Conservation (phyloP, 2,113 vertebrate genomes). For the Onychorhynchus coronatus region DNA sequence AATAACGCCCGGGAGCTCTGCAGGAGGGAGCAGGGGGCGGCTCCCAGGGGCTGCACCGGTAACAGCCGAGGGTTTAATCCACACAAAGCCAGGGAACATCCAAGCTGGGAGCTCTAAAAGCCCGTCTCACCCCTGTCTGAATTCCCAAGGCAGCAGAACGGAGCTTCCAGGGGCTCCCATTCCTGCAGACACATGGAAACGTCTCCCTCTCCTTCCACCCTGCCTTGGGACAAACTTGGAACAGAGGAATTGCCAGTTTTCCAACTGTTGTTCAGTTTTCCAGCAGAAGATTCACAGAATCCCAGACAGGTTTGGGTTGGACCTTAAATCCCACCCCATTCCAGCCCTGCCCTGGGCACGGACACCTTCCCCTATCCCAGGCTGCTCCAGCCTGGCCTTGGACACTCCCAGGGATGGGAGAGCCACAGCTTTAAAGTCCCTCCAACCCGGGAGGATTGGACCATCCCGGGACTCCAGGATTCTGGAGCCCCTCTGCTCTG, state of each 20-base stretch:
- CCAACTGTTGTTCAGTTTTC: neutral
- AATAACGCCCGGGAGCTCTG: neutral
- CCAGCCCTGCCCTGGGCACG: neutral
- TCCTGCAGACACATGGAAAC: neutral
- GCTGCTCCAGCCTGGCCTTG: rapidly evolving
- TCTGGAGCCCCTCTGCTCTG: no score
- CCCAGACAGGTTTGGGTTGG: no score
- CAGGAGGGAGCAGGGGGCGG: neutral
- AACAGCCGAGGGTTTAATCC: neutral
- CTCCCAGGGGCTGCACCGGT: neutral
- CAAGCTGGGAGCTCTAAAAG: neutral
- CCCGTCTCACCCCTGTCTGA: neutral
- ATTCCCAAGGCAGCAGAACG: neutral
- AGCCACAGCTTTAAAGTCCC: neutral
- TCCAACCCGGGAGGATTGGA: no score
- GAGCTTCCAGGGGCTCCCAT: neutral
- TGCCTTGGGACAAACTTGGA: neutral
- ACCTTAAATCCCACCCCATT: neutral
- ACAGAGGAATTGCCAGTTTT: neutral
- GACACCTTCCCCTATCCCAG: neutral
- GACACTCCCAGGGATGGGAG: neutral
- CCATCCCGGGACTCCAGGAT: no score
- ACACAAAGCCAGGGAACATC: neutral
- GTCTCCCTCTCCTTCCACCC: no score
- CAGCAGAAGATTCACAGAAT: neutral